Base-by-base conservation (phyloP, 2,113 vertebrate species). In the Anseranas semipalmata region DNA sequence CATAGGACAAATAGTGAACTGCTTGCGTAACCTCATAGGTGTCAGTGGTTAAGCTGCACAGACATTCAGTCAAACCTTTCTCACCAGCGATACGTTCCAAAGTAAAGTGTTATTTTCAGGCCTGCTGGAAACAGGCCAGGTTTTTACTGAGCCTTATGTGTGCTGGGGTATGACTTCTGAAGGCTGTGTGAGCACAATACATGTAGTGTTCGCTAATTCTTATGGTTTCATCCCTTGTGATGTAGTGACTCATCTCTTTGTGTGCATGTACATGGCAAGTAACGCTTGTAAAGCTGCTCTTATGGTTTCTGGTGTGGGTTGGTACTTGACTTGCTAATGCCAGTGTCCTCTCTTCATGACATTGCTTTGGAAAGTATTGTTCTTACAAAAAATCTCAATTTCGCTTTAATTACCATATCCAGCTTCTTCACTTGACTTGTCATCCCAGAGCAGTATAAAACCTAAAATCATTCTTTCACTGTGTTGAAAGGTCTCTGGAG, bases 41-140 rank as follows among this genome's bases (percentile, higher is more conserved):
- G 45, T 63, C 3, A 1, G 60, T 74, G 56, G 68, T 92, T 86
- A 63, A 0, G 0, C 39, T 74, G 65, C 59, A 81, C 83, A 74
- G 56, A 56, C 11, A 16, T 89, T 77, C 52, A 89, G 68, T 74
- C 79, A 90, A 89, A 63, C 52, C 17, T 39, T 72, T 84, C 65
- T 88, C 65, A 59, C n/a, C 4, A 1, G 65, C 10, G 41, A 18
- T 16, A 18, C 0, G 1, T 50, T 71, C 43, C 1, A 1, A 74
- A 81, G 66, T 32, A 19, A 7, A 27, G 46, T 24, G 20, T 13
- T 67, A 53, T 77, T 93, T 80, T 84, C 76, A 74, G 59, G 25
- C 41, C 52, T 70, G 25, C 80, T 93, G 80, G 86, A 92, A 78
- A 50, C 15, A 33, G 0, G 28, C 73, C 89, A 89, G 65, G 25